Evolutionary conservation across 1,140 invertebrate genomes (phyloP), one percentile per base, ranked within the genome.

Genomic region (Brachionus rubens): DNA sequence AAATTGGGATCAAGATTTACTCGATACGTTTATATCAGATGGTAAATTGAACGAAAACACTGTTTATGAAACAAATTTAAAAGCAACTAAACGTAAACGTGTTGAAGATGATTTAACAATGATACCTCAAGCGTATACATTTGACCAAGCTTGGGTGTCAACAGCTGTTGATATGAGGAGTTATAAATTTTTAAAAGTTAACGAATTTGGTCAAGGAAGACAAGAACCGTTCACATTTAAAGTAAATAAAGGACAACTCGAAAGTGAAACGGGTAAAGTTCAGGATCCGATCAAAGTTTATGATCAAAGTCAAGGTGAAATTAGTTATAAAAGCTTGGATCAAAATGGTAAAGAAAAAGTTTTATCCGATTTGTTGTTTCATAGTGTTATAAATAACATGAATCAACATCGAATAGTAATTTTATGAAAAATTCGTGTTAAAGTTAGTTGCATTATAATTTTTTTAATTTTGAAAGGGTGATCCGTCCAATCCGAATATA

Each of bases 331-430:
- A 36, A 36, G 14, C 3, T 30, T 75, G 3, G 48, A 75, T 43
- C 70, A 75, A 54, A 36, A 30, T 26, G 70, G 54, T 14, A 75
- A 75, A 28, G 19, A 75, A 59, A 54, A 75, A 54, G 70, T 75
- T 41, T 16, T 75, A 21, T 41, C 70, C 2, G 70, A 75, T 24
- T 28, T 75, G 7, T 43, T 75, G 10, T 54, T 54, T 43, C 70
- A 75, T 21, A 59, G 47, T 41, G 70, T 47, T 16, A 24, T 75
- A 26, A 52, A 59, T 41, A 75, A 75, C 16, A 75, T 75, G 4
- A 54, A 41, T 54, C 14, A 75, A 16, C 70, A 54, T 54, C 24
- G 33, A 54, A 54, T 72, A 43, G 0, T 19, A 46, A 46, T 46
- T 46, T 7, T 46, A 7, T 46, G 16, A 65, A 65, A 43, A 65